These are phyloP conservation scores for Chiroxiphia lanceolata DNA, from an alignment of 2,797 vertebrate genomes.

Conservation along the genomic window DNA sequence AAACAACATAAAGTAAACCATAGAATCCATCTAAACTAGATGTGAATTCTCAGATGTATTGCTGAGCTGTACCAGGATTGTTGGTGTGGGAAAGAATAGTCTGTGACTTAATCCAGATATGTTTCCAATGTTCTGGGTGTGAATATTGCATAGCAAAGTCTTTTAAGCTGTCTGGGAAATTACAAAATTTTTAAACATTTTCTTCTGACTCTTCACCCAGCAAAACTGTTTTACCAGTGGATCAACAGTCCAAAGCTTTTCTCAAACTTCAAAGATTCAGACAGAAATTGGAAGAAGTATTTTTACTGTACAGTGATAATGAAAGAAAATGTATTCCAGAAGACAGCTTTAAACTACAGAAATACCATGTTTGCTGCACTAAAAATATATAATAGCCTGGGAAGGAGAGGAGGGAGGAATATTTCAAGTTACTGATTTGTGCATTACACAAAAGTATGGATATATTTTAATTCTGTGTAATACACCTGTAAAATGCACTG, in stretches of 20 bases:
- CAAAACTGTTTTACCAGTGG: background rate
- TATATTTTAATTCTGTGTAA: background rate
- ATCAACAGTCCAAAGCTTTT: background rate
- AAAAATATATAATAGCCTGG: background rate
- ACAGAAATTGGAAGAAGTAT: background rate
- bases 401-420: background rate
- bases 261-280: background rate
- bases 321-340: background rate
- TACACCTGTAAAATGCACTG: background rate
- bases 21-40: background rate
- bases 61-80: background rate
- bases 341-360: background rate
- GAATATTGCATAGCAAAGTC: background rate
- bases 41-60: background rate
- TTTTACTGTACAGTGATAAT: background rate
- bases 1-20: background rate
- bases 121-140: background rate
- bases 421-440: background rate
- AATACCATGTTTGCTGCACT: background rate
- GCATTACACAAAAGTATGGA: background rate
- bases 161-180: conserved; percentile 6
- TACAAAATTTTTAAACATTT: background rate
- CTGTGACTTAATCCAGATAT: background rate
- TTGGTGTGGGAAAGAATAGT: background rate
- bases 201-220: background rate